phyloP scores from a whole-genome alignment of 1,140 invertebrate genomes.

The Olivierus martensii region DNA sequence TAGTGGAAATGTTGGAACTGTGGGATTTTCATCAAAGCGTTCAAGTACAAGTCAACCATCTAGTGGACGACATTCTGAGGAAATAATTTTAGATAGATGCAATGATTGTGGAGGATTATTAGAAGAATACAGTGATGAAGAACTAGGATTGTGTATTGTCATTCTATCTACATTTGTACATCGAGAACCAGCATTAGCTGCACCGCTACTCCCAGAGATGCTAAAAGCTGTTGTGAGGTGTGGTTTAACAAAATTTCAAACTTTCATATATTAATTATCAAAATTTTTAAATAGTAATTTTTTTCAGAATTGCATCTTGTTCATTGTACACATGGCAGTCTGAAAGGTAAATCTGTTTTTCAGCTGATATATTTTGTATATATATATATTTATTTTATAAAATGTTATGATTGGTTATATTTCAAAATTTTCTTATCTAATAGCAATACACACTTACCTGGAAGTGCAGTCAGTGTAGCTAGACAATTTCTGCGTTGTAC shows the following conservation, averaged over 20 bases:
- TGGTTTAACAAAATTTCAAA: no score
- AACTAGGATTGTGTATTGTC: constrained; percentile 85
- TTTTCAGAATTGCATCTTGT: constrained; percentile 25
- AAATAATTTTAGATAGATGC: constrained; percentile 27
- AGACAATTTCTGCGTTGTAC: constrained; percentile 94
- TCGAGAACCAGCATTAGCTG: constrained; percentile 81
- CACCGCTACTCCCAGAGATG: constrained; percentile 81
- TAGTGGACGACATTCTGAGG: constrained; percentile 8
- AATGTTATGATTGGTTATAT: neutral
- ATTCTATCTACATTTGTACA: constrained; percentile 91
- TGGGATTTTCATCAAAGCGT: constrained; percentile 3
- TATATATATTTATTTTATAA: neutral
- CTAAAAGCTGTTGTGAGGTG: constrained; percentile 36
- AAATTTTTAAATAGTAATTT: no score
- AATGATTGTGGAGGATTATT: constrained; percentile 42
- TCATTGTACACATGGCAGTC: constrained; percentile 65
- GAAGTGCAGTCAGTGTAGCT: constrained; percentile 79
- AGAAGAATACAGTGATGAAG: constrained; percentile 95
- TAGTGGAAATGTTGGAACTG: neutral
- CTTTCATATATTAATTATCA: no score
- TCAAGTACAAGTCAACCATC: constrained; percentile 10
- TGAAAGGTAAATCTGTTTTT: constrained; percentile 40
- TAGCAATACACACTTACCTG: constrained; percentile 64
- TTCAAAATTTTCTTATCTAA: constrained; percentile 5
- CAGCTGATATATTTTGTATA: neutral